phyloP scores from a whole-genome alignment of 2,113 vertebrate genomes.

The Saccopteryx bilineata region DNA sequence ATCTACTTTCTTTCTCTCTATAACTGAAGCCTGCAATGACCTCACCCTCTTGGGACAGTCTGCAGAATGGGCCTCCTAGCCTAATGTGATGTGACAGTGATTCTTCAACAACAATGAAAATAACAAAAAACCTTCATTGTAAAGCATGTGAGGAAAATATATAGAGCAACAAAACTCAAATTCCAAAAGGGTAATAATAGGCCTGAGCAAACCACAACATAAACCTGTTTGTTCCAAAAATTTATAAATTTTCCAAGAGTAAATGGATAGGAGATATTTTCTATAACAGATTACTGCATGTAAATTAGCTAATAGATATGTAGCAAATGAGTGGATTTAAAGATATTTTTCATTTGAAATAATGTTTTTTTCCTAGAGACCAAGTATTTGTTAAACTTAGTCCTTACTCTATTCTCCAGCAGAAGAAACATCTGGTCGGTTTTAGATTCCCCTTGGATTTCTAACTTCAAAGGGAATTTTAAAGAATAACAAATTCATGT shows the following conservation, averaged over 20 bases:
- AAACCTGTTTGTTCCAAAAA: conserved; percentile 85
- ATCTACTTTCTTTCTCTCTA: neutral
- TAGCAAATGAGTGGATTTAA: conserved; percentile 83
- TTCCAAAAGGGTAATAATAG: conserved; percentile 82
- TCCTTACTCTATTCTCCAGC: conserved; percentile 88
- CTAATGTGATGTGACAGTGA: conserved; percentile 75
- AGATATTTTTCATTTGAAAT: conserved; percentile 84
- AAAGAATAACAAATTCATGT: conserved; percentile 94
- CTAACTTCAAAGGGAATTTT: conserved; percentile 92
- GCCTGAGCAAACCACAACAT: conserved; percentile 77
- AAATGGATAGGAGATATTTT: conserved; percentile 84
- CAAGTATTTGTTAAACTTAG: conserved; percentile 90
- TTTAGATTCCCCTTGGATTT: conserved; percentile 93
- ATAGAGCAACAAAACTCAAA: conserved; percentile 82
- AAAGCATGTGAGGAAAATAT: conserved; percentile 77
- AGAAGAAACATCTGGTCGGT: conserved; percentile 92
- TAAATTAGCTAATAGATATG: conserved; percentile 84
- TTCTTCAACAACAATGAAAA: conserved; percentile 72
- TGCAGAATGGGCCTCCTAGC: conserved; percentile 75
- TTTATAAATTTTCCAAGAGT: conserved; percentile 80
- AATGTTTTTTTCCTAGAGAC: conserved; percentile 80
- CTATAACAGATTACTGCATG: conserved; percentile 83
- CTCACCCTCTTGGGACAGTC: conserved; percentile 72
- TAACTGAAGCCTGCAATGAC: conserved; percentile 50
- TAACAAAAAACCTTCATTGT: conserved; percentile 62